Base-by-base conservation (phyloP, 2,113 vertebrate species). In the Cercopithecus mona region DNA sequence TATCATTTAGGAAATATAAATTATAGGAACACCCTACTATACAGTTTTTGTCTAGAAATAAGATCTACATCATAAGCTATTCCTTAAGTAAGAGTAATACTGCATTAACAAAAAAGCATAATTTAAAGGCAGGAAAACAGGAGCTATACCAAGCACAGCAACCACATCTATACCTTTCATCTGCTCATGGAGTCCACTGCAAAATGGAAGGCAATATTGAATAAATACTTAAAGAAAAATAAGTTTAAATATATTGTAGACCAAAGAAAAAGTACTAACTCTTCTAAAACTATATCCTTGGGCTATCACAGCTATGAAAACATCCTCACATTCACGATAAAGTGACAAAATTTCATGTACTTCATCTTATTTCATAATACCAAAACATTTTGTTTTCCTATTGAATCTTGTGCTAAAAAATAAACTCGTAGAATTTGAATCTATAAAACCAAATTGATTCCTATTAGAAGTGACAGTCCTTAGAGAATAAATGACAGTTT, bases 381-480 rank as follows among this genome's bases (percentile, higher is more conserved):
- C 57, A 90, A 64, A 94, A 72, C 83, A 27, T 89, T 82, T 79
- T 93, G n/a, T 78, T 79, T 96, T 90, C 3, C 23, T 88, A 17
- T 38, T 64, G 35, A 17, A 20, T 68, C 11, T 70, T 90, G 11
- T 82, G 2, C 38, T 86, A 75, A 97, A 78, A 87, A 78, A 95
- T 72, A 8, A 92, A 78, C 38, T 95, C 70, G 82, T 22, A 86
- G 30, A 72, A 95, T 87, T 59, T 78, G 50, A 97, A 82, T 79
- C n/a, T 80, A 85, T 73, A 93, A 97, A 92, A 82, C 20, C 88
- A 95, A 94, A 76, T 73, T 81, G 48, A 98, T 79, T 93, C n/a
- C 20, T 92, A 70, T 90, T 86, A 90, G 14, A 95, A 96, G 22
- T 78, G 72, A 82, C 61, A 78, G 48, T 94, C 66, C 3, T 96